Percentiles rank a stretch among this genome's conserved stretches.
These are phyloP conservation scores for Aurelia sp. DNA, from an alignment of 30 jellyfish, hydroid and myxozoan species.

Conservation along the genomic window DNA sequence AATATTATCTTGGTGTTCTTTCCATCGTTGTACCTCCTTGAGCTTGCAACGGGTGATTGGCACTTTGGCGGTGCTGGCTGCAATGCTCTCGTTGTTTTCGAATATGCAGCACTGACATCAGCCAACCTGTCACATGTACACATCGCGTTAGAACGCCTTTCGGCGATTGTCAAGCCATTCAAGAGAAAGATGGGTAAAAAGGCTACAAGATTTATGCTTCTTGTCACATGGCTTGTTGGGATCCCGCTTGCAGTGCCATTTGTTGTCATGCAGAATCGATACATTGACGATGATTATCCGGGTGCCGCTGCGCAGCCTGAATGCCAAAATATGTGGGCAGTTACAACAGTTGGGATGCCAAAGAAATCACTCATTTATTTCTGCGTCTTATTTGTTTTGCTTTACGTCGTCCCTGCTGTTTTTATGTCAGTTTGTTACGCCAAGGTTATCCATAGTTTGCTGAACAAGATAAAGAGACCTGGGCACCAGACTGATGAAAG, in stretches of 20 bases:
- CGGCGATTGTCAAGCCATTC: constrained; percentile 56
- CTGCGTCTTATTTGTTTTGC: constrained; percentile 39
- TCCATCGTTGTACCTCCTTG: constrained; percentile 45
- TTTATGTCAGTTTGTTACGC: constrained; percentile 15
- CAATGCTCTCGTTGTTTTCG: constrained; percentile 57
- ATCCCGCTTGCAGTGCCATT: constrained; percentile 54
- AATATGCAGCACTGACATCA: constrained; percentile 65
- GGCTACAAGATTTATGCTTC: constrained; percentile 15
- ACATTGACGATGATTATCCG: constrained; percentile 62
- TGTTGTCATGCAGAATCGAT: constrained; percentile 60
- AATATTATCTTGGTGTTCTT: constrained; percentile 46
- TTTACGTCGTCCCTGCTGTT: constrained; percentile 29
- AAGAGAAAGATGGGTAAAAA: constrained; percentile 9
- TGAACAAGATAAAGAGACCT: constrained; percentile 57
- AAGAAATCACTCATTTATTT: constrained; percentile 23
- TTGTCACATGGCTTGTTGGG: constrained; percentile 42
- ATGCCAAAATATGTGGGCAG: constrained; percentile 72
- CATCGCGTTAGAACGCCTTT: constrained; percentile 54
- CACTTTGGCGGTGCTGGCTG: constrained; percentile 44
- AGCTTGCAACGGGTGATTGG: constrained; percentile 62
- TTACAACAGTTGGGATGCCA: constrained; percentile 61
- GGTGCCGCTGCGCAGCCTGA: constrained; percentile 72
- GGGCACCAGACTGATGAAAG: constrained; percentile 60
- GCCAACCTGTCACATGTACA: constrained; percentile 48
- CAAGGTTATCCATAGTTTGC: constrained; percentile 19